A percentile compares a stretch with the other conserved stretches of the same genome.
Evolutionary conservation across 1,140 invertebrate genomes (phyloP).

Genomic region (Leptinotarsa undecemlineata): DNA sequence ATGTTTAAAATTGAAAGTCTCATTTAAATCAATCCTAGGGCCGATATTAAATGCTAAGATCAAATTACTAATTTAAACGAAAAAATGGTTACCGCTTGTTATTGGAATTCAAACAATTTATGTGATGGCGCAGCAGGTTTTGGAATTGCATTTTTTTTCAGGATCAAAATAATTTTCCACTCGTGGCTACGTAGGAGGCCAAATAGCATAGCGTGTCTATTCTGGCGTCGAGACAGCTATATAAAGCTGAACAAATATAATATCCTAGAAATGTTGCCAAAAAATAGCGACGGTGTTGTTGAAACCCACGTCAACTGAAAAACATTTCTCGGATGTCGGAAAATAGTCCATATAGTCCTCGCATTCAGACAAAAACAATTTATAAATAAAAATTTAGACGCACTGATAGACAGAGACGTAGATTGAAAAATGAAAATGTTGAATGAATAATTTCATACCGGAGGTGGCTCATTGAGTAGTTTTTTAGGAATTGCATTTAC

Average conservation of each 20-base stretch:
- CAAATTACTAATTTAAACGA: too few relatives aligned
- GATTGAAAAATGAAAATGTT: neutral
- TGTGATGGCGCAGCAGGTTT: too few relatives aligned
- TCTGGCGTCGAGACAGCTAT: neutral
- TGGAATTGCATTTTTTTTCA: too few relatives aligned
- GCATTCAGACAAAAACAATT: neutral
- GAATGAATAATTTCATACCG: constrained; percentile 1
- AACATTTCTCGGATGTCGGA: neutral
- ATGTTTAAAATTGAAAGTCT: too few relatives aligned
- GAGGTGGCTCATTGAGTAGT: neutral
- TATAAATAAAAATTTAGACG: neutral
- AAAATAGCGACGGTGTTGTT: neutral
- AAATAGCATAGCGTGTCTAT: neutral
- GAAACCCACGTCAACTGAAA: neutral
- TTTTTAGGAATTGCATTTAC: neutral
- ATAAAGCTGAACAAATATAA: neutral
- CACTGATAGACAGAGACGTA: neutral
- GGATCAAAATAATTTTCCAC: neutral
- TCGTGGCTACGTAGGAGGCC: neutral
- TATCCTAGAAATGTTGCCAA: constrained; percentile 5
- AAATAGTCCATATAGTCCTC: constrained; percentile 1
- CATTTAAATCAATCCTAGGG: too few relatives aligned
- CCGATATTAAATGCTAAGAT: too few relatives aligned
- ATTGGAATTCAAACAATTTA: too few relatives aligned
- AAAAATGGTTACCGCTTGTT: too few relatives aligned